Conservation (phyloP, 2,113 vertebrate genomes). For the Erythrocercus mccallii region DNA sequence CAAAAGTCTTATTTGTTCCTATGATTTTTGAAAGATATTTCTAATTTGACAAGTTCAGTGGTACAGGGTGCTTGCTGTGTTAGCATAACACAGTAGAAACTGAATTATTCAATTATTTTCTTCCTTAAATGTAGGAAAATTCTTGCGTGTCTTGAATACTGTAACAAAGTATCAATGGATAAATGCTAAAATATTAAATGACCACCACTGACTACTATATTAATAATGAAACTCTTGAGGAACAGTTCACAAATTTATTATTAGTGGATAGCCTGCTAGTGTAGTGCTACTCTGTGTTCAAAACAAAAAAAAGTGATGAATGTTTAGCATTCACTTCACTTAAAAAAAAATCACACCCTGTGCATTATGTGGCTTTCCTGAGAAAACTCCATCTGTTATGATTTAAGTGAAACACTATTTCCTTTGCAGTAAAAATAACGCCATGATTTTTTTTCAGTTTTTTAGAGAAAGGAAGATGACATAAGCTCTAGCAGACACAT, state of each 20-base stretch:
- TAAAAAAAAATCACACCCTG: slow-evolving; percentile 45
- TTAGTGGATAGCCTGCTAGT: slow-evolving; percentile 6
- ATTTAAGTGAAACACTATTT: slow-evolving; percentile 35
- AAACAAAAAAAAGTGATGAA: slow-evolving; percentile 52
- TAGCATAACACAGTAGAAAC: slow-evolving; percentile 6
- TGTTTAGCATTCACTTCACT: slow-evolving; percentile 38
- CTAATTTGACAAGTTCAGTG: not conserved
- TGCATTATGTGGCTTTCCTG: slow-evolving; percentile 56
- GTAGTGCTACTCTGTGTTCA: slow-evolving; percentile 29
- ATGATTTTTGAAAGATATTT: slow-evolving; percentile 18
- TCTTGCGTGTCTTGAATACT: not conserved
- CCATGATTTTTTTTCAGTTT: not conserved
- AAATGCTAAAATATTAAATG: slow-evolving; percentile 43
- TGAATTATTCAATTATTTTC: slow-evolving; percentile 9
- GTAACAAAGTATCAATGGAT: not conserved
- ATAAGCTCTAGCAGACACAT: slow-evolving; percentile 10
- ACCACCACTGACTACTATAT: not conserved
- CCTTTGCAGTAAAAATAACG: slow-evolving; percentile 35
- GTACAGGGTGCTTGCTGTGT: not conserved
- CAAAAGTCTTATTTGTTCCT: not conserved
- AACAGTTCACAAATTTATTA: slow-evolving; percentile 26
- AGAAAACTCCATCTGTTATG: slow-evolving; percentile 52
- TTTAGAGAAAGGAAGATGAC: not conserved
- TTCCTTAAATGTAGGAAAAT: not conserved
- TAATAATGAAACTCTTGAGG: slow-evolving; percentile 14